Conservation (phyloP, 2,797 vertebrate genomes). For the Eleutherodactylus coqui region DNA sequence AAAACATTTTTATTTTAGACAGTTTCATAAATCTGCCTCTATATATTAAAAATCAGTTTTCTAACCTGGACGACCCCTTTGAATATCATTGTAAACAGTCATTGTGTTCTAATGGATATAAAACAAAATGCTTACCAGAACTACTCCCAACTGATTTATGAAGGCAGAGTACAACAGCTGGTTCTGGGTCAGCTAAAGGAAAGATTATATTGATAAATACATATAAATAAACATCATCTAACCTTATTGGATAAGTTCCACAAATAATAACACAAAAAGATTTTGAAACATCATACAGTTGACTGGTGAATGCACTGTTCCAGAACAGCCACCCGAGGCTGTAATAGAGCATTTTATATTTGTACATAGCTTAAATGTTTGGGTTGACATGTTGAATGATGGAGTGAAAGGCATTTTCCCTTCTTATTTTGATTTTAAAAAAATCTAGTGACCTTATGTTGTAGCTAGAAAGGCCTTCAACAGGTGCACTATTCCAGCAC, state of each 20-base stretch:
- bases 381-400: background rate
- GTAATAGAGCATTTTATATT: background rate
- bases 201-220: background rate
- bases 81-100: background rate
- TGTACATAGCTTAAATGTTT: background rate
- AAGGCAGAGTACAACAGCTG: slow-evolving; percentile 43
- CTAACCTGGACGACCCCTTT: background rate
- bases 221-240: background rate
- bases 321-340: background rate
- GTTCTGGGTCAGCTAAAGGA: slow-evolving; percentile 53
- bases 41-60: too few relatives aligned
- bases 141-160: slow-evolving; percentile 44
- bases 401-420: background rate
- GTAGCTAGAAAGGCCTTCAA: too few relatives aligned
- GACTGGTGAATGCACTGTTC: background rate
- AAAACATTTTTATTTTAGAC: too few relatives aligned
- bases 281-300: background rate
- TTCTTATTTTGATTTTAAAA: background rate
- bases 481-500: too few relatives aligned
- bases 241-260: background rate
- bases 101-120: background rate
- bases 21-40: too few relatives aligned
- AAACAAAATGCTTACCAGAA: slow-evolving; percentile 48
- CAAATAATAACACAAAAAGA: background rate
- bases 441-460: background rate